Evolutionary conservation across 2,113 vertebrate species (phyloP), one percentile per base, ranked within the genome.

Genomic region (Tyrannus savana): DNA sequence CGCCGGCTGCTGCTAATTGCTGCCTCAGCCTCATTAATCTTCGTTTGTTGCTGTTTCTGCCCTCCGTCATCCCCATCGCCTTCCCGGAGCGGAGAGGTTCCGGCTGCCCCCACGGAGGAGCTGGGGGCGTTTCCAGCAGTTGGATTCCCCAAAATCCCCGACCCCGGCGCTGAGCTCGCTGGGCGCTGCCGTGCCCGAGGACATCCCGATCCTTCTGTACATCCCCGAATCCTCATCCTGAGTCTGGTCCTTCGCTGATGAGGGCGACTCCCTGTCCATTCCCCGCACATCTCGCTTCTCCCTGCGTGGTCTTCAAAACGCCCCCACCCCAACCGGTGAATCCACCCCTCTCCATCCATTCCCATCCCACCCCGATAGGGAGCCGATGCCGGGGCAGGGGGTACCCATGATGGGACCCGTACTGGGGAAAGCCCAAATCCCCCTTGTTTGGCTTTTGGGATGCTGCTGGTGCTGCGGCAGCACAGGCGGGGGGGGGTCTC

Each of bases 1-100:
- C 2, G 0, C 55, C 0, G 2, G 39, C 78, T 52, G 47, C 84
- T 6, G 21, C 59, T 92, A 85, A 95, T 94, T 94, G 75, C 74
- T 81, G 21, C 81, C 62, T 93, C 91, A 94, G 91, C 71, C 87
- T 93, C 96, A 89, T 96, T 96, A 92, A 93, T 96, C 94, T 95
- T 89, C n/a, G 80, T 93, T 92, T 87, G 55, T 39, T 19, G 28
- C 73, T 9, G 49, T 37, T 93, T 89, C 94, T 77, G 75, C 58
- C 42, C 74, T 94, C 72, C 11, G 10, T 60, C 72, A 8, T 30
- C 6, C 2, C 66, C 6, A 5, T 77, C 16, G 14, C 27, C 42
- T 52, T 39, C 81, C 41, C 1, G 5, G 6, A 19, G 17, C 18
- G 27, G 31, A 46, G 59, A 77, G 44, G 25, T 24, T 84, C 37